Evolutionary conservation across 2,888 invertebrate genomes (phyloP).

Genomic region (Perizoma affinitatum): DNA sequence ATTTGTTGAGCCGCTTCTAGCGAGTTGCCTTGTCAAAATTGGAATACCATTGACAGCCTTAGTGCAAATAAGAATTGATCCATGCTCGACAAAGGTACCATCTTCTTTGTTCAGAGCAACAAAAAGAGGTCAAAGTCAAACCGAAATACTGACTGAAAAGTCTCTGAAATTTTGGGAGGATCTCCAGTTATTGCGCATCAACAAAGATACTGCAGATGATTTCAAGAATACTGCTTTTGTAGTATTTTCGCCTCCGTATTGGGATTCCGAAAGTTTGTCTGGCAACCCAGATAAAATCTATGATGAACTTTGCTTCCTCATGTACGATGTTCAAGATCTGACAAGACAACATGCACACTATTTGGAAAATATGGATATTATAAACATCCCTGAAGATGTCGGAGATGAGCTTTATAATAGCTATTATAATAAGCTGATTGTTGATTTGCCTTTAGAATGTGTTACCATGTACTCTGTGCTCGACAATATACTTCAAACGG

Average conservation of each 20-base stretch:
- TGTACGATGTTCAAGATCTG: constrained; percentile 82
- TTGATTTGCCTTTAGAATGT: constrained; percentile 66
- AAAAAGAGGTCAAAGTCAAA: constrained; percentile 72
- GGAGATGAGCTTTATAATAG: constrained; percentile 40
- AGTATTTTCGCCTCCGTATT: constrained; percentile 71
- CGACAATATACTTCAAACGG: constrained; percentile 62
- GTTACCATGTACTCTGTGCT: constrained; percentile 65
- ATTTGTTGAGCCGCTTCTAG: constrained; percentile 68
- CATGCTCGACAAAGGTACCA: constrained; percentile 51
- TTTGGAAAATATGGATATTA: constrained; percentile 72
- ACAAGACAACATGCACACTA: constrained; percentile 75
- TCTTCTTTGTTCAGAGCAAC: constrained; percentile 56
- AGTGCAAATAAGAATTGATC: constrained; percentile 71
- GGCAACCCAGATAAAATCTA: constrained; percentile 73
- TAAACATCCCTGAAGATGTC: constrained; percentile 55
- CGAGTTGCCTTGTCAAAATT: constrained; percentile 61
- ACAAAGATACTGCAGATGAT: constrained; percentile 52
- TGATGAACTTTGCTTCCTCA: constrained; percentile 75
- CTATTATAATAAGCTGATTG: constrained; percentile 52
- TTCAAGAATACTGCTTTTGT: constrained; percentile 75
- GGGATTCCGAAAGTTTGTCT: constrained; percentile 55
- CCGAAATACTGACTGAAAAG: constrained; percentile 61
- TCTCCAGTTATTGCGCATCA: constrained; percentile 63
- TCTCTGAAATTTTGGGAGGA: constrained; percentile 68
- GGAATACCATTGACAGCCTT: constrained; percentile 70